Conservation (phyloP, 2,797 vertebrate species). For the Sebastes elongatus region DNA sequence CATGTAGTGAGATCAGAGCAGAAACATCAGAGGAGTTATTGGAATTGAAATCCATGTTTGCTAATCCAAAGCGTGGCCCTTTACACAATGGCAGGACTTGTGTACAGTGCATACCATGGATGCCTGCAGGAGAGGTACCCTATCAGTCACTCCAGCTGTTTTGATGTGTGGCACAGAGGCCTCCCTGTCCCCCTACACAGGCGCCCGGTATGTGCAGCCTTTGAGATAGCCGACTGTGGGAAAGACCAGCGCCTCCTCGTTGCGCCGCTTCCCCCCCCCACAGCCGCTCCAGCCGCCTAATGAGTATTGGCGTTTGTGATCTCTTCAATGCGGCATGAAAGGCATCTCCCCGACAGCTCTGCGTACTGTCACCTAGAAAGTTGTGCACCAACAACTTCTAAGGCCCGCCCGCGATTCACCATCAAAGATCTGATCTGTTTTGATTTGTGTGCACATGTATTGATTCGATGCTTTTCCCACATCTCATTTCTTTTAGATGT, state of each 20-base stretch:
- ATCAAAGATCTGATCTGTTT: background rate
- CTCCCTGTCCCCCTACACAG: conserved; percentile 62
- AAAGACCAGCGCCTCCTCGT: conserved; percentile 52
- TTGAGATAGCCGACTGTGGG: conserved; percentile 74
- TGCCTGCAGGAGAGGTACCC: conserved; percentile 73
- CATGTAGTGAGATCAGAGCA: conserved; percentile 46
- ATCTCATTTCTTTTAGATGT: background rate
- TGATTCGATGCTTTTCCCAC: background rate
- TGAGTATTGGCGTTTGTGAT: conserved; percentile 70
- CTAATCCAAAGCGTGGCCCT: conserved; percentile 60
- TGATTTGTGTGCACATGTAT: background rate
- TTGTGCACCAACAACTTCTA: background rate
- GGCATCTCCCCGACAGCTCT: conserved; percentile 47
- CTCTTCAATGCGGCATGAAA: conserved; percentile 56
- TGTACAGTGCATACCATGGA: conserved; percentile 76
- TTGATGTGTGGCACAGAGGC: conserved; percentile 78
- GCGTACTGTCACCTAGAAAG: conserved; percentile 39
- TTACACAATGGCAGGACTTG: conserved; percentile 74
- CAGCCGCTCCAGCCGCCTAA: conserved; percentile 50
- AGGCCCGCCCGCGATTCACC: background rate
- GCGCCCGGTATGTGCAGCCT: conserved; percentile 61
- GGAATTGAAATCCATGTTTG: conserved; percentile 71
- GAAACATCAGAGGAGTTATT: conserved; percentile 62
- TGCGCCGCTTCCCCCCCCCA: background rate
- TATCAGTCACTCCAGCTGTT: conserved; percentile 81